These are phyloP conservation scores for Oncorhynchus keta DNA, from an alignment of 2,113 vertebrate species.

Conservation along the genomic window DNA sequence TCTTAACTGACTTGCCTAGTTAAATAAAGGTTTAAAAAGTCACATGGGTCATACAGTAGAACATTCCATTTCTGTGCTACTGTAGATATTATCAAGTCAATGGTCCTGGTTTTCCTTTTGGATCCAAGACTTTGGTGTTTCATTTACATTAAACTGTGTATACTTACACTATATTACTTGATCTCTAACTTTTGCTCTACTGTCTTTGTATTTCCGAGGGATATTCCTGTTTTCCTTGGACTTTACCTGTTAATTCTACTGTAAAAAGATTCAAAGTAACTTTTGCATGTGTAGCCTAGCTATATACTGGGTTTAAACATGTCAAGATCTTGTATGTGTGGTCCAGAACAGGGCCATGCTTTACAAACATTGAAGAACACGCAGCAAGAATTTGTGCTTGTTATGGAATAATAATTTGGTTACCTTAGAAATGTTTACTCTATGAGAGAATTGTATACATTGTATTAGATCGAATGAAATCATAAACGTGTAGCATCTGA, in stretches of 20 bases:
- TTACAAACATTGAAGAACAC: constrained; percentile 44
- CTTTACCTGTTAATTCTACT: constrained; percentile 41
- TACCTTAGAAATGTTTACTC: constrained; percentile 54
- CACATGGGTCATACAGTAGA: not conserved
- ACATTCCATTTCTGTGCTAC: no score
- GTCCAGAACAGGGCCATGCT: constrained; percentile 35
- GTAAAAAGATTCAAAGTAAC: constrained; percentile 43
- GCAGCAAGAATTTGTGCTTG: constrained; percentile 25
- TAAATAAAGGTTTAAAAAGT: no score
- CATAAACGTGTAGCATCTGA: constrained; percentile 3
- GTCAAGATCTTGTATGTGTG: constrained; percentile 32
- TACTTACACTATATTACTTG: constrained; percentile 51
- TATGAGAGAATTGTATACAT: constrained; percentile 59
- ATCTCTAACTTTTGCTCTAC: constrained; percentile 51
- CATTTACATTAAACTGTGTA: constrained; percentile 41
- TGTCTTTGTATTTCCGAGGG: constrained; percentile 46
- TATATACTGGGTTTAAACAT: constrained; percentile 18
- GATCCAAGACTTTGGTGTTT: constrained; percentile 27
- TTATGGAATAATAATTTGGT: constrained; percentile 35
- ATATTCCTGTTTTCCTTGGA: constrained; percentile 53
- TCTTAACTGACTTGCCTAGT: no score
- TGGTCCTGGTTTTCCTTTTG: constrained; percentile 37
- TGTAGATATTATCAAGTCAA: constrained; percentile 11
- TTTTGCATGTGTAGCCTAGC: constrained; percentile 57
- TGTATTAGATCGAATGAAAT: constrained; percentile 67